Percentiles rank a stretch among this genome's conserved stretches.
These are phyloP conservation scores for Pyrocephalus nanus DNA, from an alignment of 2,797 vertebrate genomes.

Conservation along the genomic window DNA sequence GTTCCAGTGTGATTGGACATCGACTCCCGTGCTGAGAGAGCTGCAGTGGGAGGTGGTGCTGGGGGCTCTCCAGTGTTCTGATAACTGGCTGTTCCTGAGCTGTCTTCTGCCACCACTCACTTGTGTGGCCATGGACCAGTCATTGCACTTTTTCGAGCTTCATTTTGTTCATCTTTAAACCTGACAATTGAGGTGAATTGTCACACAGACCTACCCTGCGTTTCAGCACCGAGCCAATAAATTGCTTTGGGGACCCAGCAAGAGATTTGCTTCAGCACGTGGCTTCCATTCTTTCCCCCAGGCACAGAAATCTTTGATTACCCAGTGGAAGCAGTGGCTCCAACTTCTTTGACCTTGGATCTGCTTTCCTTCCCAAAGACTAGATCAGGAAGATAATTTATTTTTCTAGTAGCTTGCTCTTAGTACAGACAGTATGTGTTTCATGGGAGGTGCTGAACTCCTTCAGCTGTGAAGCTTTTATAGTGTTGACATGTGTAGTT, in stretches of 20 bases:
- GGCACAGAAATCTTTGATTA: background rate
- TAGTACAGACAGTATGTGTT: background rate
- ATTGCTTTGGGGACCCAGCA: background rate
- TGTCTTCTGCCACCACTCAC: background rate
- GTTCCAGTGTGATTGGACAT: background rate
- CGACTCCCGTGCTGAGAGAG: background rate
- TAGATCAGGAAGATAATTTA: background rate
- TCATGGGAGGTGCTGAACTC: background rate
- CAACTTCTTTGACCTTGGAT: background rate
- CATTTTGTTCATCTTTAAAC: background rate
- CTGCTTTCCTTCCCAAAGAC: background rate
- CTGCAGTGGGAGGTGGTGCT: background rate
- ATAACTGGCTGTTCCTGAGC: background rate
- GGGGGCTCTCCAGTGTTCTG: background rate
- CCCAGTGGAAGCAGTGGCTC: background rate
- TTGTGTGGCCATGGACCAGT: background rate
- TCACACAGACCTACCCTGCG: rapidly evolving
- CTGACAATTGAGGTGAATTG: background rate
- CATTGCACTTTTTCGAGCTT: background rate
- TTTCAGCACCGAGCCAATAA: background rate
- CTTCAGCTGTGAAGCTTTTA: background rate
- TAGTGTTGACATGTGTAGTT: background rate
- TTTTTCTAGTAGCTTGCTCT: background rate
- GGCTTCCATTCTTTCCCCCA: background rate
- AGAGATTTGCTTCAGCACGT: background rate